Conservation (phyloP, 2,113 vertebrate species). For the Protomyctophum bolini region DNA sequence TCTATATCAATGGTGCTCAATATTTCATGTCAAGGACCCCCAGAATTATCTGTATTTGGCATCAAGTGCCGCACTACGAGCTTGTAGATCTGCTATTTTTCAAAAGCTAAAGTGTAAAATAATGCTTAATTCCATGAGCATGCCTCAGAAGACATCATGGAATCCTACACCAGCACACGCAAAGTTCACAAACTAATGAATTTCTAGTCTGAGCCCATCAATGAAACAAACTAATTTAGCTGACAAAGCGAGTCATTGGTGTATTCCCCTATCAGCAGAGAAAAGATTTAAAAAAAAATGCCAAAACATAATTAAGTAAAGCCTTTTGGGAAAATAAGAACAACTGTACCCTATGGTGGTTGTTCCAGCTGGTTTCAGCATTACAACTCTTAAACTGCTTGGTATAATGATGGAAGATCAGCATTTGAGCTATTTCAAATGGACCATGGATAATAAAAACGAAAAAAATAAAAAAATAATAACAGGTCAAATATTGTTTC, state of each 20-base stretch:
- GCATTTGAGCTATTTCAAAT: neutral
- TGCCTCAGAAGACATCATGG: too few species aligned
- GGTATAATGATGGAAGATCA: conserved; percentile 23
- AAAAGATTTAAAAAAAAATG: conserved; percentile 5
- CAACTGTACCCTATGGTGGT: conserved; percentile 42
- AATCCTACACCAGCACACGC: too few species aligned
- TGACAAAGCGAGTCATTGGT: neutral
- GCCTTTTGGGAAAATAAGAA: conserved; percentile 29
- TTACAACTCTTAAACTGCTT: conserved; percentile 30
- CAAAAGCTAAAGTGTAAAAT: too few species aligned
- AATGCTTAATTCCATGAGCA: too few species aligned
- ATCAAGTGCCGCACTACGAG: too few species aligned
- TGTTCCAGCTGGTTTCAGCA: conserved; percentile 19
- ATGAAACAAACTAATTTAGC: neutral
- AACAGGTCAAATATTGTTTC: too few species aligned
- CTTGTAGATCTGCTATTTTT: too few species aligned
- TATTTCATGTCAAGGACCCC: too few species aligned
- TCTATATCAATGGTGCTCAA: too few species aligned
- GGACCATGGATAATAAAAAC: too few species aligned
- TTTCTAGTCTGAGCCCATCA: neutral
- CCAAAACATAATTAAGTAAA: conserved; percentile 35
- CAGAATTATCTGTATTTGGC: too few species aligned
- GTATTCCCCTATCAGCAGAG: neutral
- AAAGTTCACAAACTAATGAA: neutral
- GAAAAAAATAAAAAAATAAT: too few species aligned